Percentiles rank a stretch among this genome's conserved stretches.
phyloP scores from a whole-genome alignment of 2,888 invertebrate species.

The Synergus umbraculus region DNA sequence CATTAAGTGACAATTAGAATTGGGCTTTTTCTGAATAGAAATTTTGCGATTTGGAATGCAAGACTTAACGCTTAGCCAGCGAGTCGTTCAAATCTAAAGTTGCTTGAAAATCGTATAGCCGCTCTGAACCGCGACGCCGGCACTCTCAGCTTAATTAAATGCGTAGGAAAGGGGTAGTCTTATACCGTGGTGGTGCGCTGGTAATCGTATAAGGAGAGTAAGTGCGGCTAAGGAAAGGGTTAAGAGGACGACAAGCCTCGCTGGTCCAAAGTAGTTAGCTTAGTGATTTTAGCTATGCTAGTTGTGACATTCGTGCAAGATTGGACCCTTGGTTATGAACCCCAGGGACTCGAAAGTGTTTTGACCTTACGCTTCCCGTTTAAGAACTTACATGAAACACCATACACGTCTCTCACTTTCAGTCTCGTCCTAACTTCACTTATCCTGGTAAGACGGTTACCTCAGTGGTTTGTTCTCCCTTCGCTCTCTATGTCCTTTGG shows the following conservation, averaged over 20 bases:
- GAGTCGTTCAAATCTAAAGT: constrained; percentile 53
- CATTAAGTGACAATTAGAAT: neutral
- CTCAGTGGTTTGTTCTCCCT: constrained; percentile 42
- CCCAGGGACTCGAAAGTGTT: constrained; percentile 70
- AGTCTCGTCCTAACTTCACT: constrained; percentile 53
- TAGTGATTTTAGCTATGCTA: constrained; percentile 74
- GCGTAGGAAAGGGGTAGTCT: constrained; percentile 52
- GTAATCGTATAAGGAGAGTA: constrained; percentile 41
- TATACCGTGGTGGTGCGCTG: constrained; percentile 32
- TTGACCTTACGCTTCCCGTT: constrained; percentile 58
- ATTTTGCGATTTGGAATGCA: neutral
- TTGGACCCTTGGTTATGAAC: constrained; percentile 70
- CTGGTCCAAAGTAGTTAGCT: constrained; percentile 70
- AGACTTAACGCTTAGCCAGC: constrained; percentile 22
- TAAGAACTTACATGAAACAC: constrained; percentile 55
- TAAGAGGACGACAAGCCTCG: constrained; percentile 62
- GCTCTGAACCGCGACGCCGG: constrained; percentile 53
- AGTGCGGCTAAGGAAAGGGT: constrained; percentile 62
- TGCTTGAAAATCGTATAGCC: constrained; percentile 63
- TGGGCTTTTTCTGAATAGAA: neutral
- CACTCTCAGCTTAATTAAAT: constrained; percentile 72
- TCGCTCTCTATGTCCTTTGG: neutral
- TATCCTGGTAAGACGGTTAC: constrained; percentile 57
- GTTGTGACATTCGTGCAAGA: constrained; percentile 72
- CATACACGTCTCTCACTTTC: constrained; percentile 53